Conservation (phyloP, 1,140 invertebrate genomes). For the Cephus cinctus region DNA sequence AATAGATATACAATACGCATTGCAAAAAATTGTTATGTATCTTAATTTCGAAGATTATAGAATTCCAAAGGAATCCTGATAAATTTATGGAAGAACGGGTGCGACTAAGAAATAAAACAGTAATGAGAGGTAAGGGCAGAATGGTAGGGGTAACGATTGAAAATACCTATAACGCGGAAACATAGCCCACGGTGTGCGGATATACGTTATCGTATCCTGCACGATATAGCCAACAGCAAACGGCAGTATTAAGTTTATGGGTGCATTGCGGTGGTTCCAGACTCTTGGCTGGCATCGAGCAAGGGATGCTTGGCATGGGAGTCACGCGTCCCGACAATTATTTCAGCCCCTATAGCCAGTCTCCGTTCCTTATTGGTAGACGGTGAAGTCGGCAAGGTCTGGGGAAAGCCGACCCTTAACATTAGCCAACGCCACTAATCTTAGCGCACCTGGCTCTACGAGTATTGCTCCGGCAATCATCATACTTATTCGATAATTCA, state of each 20-base stretch:
- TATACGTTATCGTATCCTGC: conserved; percentile 29
- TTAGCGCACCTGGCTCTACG: conserved; percentile 29
- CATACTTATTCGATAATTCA: conserved; percentile 34
- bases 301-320: conserved; percentile 39
- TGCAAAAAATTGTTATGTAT: too few species aligned
- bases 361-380: conserved; percentile 35
- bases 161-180: conserved; percentile 19
- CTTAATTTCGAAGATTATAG: too few species aligned
- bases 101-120: too few species aligned
- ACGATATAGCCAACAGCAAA: conserved; percentile 25
- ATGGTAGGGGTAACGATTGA: conserved; percentile 24
- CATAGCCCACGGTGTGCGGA: conserved; percentile 10
- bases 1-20: too few species aligned
- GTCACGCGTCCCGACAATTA: conserved; percentile 48
- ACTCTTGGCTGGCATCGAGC: conserved; percentile 28
- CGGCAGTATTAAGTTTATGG: conserved; percentile 46
- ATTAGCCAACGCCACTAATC: conserved; percentile 30
- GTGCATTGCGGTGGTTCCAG: conserved; percentile 44
- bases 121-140: too few species aligned
- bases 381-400: neutral
- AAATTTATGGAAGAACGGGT: too few species aligned
- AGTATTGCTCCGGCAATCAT: conserved; percentile 19
- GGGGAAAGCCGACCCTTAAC: conserved; percentile 19
- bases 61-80: neutral
- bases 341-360: conserved; percentile 36